Base-by-base conservation (phyloP, 1,140 invertebrate genomes). In the Copidosoma floridanum region DNA sequence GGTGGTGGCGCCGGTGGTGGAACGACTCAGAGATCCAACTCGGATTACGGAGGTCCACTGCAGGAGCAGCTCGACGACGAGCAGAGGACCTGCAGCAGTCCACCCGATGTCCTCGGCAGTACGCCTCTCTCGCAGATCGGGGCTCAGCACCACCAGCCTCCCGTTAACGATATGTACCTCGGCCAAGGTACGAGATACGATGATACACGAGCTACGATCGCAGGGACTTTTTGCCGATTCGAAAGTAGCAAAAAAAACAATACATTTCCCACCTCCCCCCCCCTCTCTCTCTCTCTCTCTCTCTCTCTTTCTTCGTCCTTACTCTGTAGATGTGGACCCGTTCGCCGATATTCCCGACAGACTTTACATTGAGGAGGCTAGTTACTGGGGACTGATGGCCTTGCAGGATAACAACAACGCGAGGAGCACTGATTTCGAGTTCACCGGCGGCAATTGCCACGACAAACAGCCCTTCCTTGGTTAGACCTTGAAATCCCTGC, bases 121-220 rank as follows among this genome's bases (percentile, higher is more conserved):
- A 93, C 92, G 35, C 91, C 92, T 2, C 84, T 94, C 7, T 90
- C 90, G 23, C 91, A 94, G 75, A 94, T 94, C 68, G 92, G 92
- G 37, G 86, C 87, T 56, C 85, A 85, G 70, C 71, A 76, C 32
- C 80, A 78, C 65, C 76, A 78, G 35, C 76, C 78, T 21, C 2
- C 20, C 21, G 74, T 78, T 67, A 78, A 71, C 60, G 81, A 82
- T 63, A 79, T 79, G 69, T 82, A 71, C 72, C 78, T 82, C 68
- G 77, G 80, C 40, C 82, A 82, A 80, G 81, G 83, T 84, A 70
- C 69, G 69, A n/a, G n/a, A n/a, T n/a, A n/a, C n/a, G n/a, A n/a
- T n/a, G n/a, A n/a, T n/a, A n/a, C n/a, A n/a, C 66, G 26, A 38
- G 11, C 40, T 41, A 41, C n/a, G n/a, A 41, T 18, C 32, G 32